These are phyloP conservation scores for Thymelicus acteon DNA, from an alignment of 2,888 invertebrate species.

Conservation along the genomic window DNA sequence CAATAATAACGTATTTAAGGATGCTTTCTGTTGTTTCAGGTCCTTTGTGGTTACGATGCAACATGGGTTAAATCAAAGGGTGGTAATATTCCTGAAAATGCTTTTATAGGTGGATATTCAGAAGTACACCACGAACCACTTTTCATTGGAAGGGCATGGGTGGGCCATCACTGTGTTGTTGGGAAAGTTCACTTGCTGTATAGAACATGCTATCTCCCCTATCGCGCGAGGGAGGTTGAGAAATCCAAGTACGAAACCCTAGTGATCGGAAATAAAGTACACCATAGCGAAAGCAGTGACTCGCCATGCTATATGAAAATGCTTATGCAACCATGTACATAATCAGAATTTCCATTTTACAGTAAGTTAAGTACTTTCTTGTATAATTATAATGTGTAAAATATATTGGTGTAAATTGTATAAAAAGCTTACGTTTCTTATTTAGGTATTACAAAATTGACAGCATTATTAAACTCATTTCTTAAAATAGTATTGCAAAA, in stretches of 20 bases:
- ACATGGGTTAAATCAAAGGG: constrained; percentile 81
- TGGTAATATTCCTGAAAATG: constrained; percentile 86
- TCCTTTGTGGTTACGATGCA: constrained; percentile 60
- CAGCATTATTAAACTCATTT: too few species aligned
- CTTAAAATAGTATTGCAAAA: too few species aligned
- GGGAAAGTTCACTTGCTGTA: constrained; percentile 88
- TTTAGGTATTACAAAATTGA: too few species aligned
- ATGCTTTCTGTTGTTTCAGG: constrained; percentile 45
- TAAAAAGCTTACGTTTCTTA: too few species aligned
- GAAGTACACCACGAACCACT: constrained; percentile 76
- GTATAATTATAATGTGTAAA: too few species aligned
- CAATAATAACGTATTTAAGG: not conserved
- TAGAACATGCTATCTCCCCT: constrained; percentile 89
- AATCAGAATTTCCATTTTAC: not conserved
- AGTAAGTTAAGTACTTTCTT: too few species aligned
- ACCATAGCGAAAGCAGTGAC: constrained; percentile 1
- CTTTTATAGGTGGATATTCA: constrained; percentile 85
- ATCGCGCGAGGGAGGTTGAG: constrained; percentile 51
- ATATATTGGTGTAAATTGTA: too few species aligned
- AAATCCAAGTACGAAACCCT: constrained; percentile 53
- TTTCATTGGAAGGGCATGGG: constrained; percentile 88
- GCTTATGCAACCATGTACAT: constrained; percentile 18
- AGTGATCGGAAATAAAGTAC: constrained; percentile 38
- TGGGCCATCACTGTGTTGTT: constrained; percentile 89
- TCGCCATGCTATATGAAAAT: constrained; percentile 11